Evolutionary conservation across 1,140 invertebrate genomes (phyloP).

Genomic region (Drosophila neocordata): DNA sequence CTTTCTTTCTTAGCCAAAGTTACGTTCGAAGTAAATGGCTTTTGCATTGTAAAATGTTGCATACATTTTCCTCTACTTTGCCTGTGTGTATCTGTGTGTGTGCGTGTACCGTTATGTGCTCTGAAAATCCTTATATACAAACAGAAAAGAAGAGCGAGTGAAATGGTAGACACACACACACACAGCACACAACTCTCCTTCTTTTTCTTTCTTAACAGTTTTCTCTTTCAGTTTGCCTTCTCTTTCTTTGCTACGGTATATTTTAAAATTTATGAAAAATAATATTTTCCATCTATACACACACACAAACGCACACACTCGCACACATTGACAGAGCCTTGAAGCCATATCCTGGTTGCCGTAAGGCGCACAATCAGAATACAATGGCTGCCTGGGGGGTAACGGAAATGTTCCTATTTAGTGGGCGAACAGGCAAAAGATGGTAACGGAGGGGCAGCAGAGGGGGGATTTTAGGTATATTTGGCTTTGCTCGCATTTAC

Average conservation of each 20-base stretch:
- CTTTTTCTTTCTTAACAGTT: slow-evolving; percentile 15
- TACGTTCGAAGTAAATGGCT: slow-evolving; percentile 64
- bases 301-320: slow-evolving; percentile 36
- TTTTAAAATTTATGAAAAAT: slow-evolving; percentile 82
- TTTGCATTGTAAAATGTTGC: slow-evolving; percentile 82
- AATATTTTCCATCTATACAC: slow-evolving; percentile 74
- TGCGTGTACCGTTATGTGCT: slow-evolving; percentile 39
- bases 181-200: slow-evolving; percentile 11
- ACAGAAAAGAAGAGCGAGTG: slow-evolving; percentile 30
- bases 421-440: background rate
- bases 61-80: slow-evolving; percentile 80
- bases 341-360: slow-evolving; percentile 36
- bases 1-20: slow-evolving; percentile 23
- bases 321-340: slow-evolving; percentile 25
- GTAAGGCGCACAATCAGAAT: slow-evolving; percentile 79
- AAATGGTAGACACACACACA: slow-evolving; percentile 25
- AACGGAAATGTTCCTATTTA: background rate
- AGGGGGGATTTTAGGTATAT: slow-evolving; percentile 27
- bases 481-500: slow-evolving; percentile 66
- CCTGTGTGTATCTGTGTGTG: slow-evolving; percentile 46
- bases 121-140: slow-evolving; percentile 25
- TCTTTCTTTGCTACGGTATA: slow-evolving; percentile 50
- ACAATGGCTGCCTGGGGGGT: slow-evolving; percentile 67
- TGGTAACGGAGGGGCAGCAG: background rate
- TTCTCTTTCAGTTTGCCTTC: slow-evolving; percentile 10